Evolutionary conservation across 2,888 invertebrate species (phyloP).

Genomic region (Leucania comma): DNA sequence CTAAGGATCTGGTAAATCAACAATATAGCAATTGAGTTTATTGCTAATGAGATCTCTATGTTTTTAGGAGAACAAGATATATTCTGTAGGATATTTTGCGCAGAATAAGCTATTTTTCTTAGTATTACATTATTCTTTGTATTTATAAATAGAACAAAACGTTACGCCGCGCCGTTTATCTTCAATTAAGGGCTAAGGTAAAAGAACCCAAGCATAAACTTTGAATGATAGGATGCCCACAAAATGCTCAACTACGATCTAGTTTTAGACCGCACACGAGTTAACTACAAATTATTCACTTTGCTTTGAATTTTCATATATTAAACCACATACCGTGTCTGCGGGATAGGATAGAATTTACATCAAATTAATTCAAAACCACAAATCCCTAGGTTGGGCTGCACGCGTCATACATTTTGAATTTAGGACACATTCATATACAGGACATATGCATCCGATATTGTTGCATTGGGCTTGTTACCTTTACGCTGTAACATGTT

Average conservation of each 20-base stretch:
- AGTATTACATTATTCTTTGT: background rate
- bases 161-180: background rate
- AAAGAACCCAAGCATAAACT: background rate
- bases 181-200: background rate
- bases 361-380: slow-evolving; percentile 52
- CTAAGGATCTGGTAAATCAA: background rate
- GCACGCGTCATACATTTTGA: slow-evolving; percentile 43
- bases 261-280: slow-evolving; percentile 5
- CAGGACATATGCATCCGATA: slow-evolving; percentile 49
- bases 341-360: slow-evolving; percentile 35
- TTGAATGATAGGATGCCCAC: background rate
- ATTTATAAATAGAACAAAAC: background rate
- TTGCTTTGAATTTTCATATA: slow-evolving; percentile 28
- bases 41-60: slow-evolving; percentile 7
- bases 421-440: slow-evolving; percentile 58
- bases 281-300: slow-evolving; percentile 26
- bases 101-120: background rate
- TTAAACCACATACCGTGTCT: slow-evolving; percentile 22
- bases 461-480: slow-evolving; percentile 32
- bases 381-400: slow-evolving; percentile 49
- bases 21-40: background rate
- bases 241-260: background rate
- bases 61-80: background rate
- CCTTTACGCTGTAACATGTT: background rate
- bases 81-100: background rate